Evolutionary conservation across 2,797 vertebrate species (phyloP).

Genomic region (Hydrocynus forskahlii): DNA sequence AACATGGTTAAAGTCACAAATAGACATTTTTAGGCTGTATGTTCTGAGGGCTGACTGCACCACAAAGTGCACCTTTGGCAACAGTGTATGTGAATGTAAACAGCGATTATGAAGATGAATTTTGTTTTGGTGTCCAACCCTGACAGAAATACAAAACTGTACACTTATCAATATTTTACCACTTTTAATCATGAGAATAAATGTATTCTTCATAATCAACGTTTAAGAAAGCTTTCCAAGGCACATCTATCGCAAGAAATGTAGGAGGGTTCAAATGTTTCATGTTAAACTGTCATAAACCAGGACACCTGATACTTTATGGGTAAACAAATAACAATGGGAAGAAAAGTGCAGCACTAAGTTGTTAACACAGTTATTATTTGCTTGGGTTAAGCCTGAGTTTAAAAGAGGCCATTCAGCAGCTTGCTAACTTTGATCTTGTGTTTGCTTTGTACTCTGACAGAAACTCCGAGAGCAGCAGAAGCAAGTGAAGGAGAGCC

Average conservation of each 20-base stretch:
- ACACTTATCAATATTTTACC: too few species aligned
- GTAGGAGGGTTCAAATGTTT: not conserved
- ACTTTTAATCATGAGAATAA: too few species aligned
- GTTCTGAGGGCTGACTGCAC: too few species aligned
- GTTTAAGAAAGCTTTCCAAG: not conserved
- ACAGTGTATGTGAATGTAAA: too few species aligned
- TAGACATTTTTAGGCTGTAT: too few species aligned
- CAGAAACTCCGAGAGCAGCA: slow-evolving; percentile 95
- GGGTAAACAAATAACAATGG: not conserved
- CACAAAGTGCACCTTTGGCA: too few species aligned
- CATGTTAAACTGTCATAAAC: not conserved
- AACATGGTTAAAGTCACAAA: too few species aligned
- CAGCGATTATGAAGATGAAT: too few species aligned
- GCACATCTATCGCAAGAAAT: not conserved
- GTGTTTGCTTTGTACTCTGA: slow-evolving; percentile 10
- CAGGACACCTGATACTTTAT: not conserved
- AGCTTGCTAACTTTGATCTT: not conserved
- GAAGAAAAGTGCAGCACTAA: not conserved
- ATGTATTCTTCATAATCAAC: too few species aligned
- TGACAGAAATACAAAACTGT: too few species aligned
- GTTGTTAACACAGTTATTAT: not conserved
- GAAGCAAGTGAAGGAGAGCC: slow-evolving; percentile 89
- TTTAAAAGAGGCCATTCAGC: slow-evolving; percentile 2
- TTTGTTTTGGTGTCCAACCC: too few species aligned
- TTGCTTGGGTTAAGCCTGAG: not conserved